Evolutionary conservation across 2,888 invertebrate genomes (phyloP).

Genomic region (Phalera bucephala): DNA sequence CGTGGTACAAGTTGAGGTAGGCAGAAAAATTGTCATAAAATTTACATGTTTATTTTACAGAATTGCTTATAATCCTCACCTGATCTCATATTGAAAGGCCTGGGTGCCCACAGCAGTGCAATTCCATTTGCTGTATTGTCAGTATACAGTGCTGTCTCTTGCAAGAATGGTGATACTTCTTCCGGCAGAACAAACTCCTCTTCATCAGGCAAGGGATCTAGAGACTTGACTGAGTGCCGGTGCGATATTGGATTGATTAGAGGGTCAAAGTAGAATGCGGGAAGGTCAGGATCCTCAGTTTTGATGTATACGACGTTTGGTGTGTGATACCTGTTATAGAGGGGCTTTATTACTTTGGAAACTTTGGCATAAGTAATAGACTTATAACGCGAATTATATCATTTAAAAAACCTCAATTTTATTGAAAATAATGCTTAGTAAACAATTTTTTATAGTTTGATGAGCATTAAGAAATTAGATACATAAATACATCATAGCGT

Average conservation of each 20-base stretch:
- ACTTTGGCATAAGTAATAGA: too few species aligned
- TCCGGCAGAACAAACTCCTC: conserved; percentile 97
- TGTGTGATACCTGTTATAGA: conserved; percentile 93
- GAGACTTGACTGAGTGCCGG: conserved; percentile 91
- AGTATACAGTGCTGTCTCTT: conserved; percentile 97
- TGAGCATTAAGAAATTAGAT: too few species aligned
- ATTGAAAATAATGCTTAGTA: too few species aligned
- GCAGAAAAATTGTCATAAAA: too few species aligned
- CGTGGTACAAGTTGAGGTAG: too few species aligned
- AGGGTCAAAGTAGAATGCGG: conserved; percentile 99
- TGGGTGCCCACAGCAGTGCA: conserved; percentile 97
- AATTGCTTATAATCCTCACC: too few species aligned
- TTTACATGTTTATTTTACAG: too few species aligned
- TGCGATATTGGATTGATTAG: conserved; percentile 99
- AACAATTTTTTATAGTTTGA: too few species aligned
- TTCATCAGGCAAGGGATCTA: conserved; percentile 95
- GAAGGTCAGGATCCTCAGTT: conserved; percentile 99
- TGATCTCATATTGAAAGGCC: conserved; percentile 98
- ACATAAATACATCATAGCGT: too few species aligned
- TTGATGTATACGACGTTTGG: conserved; percentile 99
- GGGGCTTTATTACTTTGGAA: too few species aligned
- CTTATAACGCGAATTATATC: too few species aligned
- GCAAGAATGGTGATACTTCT: conserved; percentile 95
- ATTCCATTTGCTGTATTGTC: conserved; percentile 99
- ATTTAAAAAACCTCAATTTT: too few species aligned